These are phyloP conservation scores for Hexactinellida sp. DNA, from an alignment of 37 sponge, comb jelly and placozoan species.

Conservation along the genomic window DNA sequence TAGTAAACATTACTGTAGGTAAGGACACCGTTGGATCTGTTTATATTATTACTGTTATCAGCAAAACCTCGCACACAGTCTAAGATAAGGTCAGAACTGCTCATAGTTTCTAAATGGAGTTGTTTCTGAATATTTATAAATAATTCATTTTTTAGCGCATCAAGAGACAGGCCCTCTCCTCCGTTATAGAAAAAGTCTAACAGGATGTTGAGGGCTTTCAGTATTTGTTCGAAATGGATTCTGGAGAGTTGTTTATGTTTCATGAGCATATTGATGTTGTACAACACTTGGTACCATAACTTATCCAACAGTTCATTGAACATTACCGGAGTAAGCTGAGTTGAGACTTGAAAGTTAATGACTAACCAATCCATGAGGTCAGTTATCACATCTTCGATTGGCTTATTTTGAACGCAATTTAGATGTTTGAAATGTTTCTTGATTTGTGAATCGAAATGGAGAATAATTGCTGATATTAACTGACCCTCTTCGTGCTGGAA, in stretches of 20 bases:
- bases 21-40: background rate
- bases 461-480: background rate
- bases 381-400: background rate
- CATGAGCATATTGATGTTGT: background rate
- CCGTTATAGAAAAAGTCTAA: background rate
- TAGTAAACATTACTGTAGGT: background rate
- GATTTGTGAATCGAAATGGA: background rate
- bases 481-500: background rate
- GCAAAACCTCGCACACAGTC: background rate
- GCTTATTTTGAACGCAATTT: background rate
- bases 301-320: background rate
- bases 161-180: background rate
- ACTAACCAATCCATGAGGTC: constrained; percentile 1
- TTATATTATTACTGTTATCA: background rate
- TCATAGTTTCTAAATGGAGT: background rate
- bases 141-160: background rate
- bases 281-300: background rate
- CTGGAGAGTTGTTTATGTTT: background rate
- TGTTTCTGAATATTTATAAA: background rate
- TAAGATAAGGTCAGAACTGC: background rate
- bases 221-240: background rate
- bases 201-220: background rate
- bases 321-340: background rate
- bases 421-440: background rate
- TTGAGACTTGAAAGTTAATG: background rate